Conservation (phyloP, 1,140 invertebrate species). For the Drosophila lowei region DNA sequence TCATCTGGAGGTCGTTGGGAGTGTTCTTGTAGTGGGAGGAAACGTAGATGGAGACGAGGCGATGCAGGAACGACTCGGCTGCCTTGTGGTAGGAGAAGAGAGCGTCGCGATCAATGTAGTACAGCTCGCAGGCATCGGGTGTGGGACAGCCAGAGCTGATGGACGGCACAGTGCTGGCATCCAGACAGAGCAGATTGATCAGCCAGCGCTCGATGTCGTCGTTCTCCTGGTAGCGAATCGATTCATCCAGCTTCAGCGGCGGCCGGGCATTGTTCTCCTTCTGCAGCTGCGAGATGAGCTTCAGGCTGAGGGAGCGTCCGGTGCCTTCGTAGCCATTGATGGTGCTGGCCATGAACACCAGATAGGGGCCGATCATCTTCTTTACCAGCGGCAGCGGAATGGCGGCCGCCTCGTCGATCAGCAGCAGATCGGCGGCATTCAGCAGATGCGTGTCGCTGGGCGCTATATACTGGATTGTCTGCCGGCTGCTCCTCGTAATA, state of each 20-base stretch:
- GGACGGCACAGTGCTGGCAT: constrained; percentile 88
- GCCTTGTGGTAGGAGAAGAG: constrained; percentile 98
- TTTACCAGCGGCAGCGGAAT: constrained; percentile 98
- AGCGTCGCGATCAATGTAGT: constrained; percentile 96
- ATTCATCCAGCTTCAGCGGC: constrained; percentile 92
- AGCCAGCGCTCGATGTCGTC: constrained; percentile 97
- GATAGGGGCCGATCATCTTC: constrained; percentile 94
- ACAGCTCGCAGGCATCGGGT: constrained; percentile 95
- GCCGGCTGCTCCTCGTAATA: constrained; percentile 95
- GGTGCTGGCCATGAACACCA: constrained; percentile 98
- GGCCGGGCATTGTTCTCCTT: constrained; percentile 85
- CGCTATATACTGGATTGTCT: constrained; percentile 99
- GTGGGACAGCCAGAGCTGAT: constrained; percentile 92
- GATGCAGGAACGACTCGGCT: constrained; percentile 96
- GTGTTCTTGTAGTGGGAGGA: constrained; percentile 99
- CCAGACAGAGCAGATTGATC: constrained; percentile 95
- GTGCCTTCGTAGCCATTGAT: constrained; percentile 99
- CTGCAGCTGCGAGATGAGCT: constrained; percentile 95
- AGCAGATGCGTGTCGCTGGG: constrained; percentile 95
- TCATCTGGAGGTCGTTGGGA: constrained; percentile 99
- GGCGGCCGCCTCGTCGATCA: constrained; percentile 99
- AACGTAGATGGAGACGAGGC: constrained; percentile 96
- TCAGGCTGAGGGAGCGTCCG: constrained; percentile 96
- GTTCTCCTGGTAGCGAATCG: constrained; percentile 95
- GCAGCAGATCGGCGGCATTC: constrained; percentile 95